Conservation (phyloP, 2,888 invertebrate genomes). For the Tineola bisselliella region DNA sequence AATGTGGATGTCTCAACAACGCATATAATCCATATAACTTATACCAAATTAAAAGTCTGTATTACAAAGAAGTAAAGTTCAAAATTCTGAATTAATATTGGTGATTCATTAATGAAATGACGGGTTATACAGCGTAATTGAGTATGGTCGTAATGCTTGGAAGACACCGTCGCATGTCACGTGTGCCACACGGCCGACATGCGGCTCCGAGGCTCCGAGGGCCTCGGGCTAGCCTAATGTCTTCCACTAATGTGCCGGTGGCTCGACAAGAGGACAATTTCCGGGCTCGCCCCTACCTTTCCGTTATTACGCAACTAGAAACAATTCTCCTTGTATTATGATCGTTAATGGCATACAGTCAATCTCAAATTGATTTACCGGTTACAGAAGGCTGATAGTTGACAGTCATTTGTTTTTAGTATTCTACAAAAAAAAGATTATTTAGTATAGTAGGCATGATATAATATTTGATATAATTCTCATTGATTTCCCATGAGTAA, state of each 20-base stretch:
- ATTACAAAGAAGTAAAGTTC: neutral
- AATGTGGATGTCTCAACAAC: too few relatives aligned
- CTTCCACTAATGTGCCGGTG: conserved; percentile 49
- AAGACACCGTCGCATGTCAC: conserved; percentile 33
- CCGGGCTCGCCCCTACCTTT: conserved; percentile 54
- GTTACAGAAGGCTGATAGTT: neutral
- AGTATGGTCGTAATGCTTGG: conserved; percentile 14
- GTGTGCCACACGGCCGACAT: conserved; percentile 32
- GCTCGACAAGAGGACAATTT: conserved; percentile 61
- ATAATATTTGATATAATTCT: too few relatives aligned
- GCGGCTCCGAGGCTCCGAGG: conserved; percentile 41
- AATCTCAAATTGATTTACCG: neutral
- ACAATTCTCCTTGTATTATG: conserved; percentile 55
- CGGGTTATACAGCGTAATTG: neutral
- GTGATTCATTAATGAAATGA: neutral
- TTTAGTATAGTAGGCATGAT: too few relatives aligned
- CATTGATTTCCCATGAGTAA: too few relatives aligned
- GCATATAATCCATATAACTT: too few relatives aligned
- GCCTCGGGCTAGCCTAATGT: conserved; percentile 44
- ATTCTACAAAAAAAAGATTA: too few relatives aligned
- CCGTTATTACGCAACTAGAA: conserved; percentile 51
- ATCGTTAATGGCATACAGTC: conserved; percentile 34
- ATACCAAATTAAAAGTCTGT: neutral
- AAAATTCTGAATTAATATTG: neutral
- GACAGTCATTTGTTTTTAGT: neutral